phyloP scores from a whole-genome alignment of 2,888 invertebrate species.

The Hydrotaea diabolus region DNA sequence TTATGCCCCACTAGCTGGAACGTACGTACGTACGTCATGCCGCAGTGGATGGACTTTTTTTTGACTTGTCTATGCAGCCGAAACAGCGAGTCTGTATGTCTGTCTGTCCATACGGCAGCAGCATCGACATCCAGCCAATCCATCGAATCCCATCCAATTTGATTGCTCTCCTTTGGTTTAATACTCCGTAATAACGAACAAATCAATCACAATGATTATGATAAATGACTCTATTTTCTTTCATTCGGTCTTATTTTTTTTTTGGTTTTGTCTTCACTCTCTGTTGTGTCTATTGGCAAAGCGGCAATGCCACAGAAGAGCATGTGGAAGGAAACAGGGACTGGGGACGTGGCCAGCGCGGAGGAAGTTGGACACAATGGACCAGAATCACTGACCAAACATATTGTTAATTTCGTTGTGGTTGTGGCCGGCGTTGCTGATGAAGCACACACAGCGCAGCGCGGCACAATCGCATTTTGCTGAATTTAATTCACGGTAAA shows the following conservation, averaged over 20 bases:
- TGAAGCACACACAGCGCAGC: constrained; percentile 1
- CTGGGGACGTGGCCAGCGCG: neutral
- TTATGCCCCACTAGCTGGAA: neutral
- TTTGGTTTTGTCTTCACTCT: neutral
- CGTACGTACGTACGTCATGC: neutral
- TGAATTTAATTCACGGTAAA: constrained; percentile 46
- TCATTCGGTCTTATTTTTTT: constrained; percentile 58
- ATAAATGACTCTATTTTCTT: constrained; percentile 76
- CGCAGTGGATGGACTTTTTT: constrained; percentile 4
- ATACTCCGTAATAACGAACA: constrained; percentile 71
- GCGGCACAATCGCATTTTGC: constrained; percentile 13
- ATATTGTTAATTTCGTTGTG: constrained; percentile 33
- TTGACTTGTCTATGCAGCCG: constrained; percentile 1
- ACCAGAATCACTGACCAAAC: constrained; percentile 11
- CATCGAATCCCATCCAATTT: constrained; percentile 20
- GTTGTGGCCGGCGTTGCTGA: neutral
- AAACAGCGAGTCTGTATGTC: constrained; percentile 8
- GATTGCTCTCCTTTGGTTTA: constrained; percentile 66
- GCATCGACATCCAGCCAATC: neutral
- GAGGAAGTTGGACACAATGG: constrained; percentile 17
- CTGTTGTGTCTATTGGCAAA: neutral
- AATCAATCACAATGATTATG: constrained; percentile 79
- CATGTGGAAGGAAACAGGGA: neutral
- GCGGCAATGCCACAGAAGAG: constrained; percentile 9
- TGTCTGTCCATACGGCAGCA: constrained; percentile 26